These are phyloP conservation scores for Episyrphus balteatus DNA, from an alignment of 1,140 invertebrate genomes.

Conservation along the genomic window DNA sequence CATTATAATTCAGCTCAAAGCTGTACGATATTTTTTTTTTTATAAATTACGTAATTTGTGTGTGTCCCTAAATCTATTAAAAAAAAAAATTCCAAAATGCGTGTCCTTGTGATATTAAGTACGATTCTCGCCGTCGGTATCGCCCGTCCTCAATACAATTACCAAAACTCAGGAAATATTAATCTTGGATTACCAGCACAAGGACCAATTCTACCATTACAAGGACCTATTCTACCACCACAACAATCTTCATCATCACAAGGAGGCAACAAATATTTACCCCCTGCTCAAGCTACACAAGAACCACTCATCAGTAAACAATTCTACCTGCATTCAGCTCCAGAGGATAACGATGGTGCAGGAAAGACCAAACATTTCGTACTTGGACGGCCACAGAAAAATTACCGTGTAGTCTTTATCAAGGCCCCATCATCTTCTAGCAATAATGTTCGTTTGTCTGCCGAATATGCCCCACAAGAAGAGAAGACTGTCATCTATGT, in stretches of 20 bases:
- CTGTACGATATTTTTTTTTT: neutral
- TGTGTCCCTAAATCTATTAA: neutral
- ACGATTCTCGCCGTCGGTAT: constrained; percentile 6
- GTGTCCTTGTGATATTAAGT: neutral
- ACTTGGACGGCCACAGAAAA: constrained; percentile 53
- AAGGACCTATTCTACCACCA: constrained; percentile 6
- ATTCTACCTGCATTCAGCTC: constrained; percentile 32
- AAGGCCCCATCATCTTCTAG: constrained; percentile 65
- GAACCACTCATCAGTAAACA: constrained; percentile 32
- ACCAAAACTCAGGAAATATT: constrained; percentile 14
- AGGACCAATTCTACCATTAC: constrained; percentile 11
- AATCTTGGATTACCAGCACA: constrained; percentile 1
- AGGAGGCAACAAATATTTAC: constrained; percentile 30
- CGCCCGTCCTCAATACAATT: constrained; percentile 24
- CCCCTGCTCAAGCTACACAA: constrained; percentile 24
- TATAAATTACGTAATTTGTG: neutral
- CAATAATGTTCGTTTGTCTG: constrained; percentile 38
- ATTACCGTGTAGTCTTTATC: constrained; percentile 81
- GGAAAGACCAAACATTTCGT: constrained; percentile 29
- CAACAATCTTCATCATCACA: constrained; percentile 10
- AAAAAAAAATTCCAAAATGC: constrained; percentile 1
- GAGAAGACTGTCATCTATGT: constrained; percentile 81
- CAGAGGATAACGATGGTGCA: constrained; percentile 27
- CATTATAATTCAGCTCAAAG: neutral
- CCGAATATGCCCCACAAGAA: constrained; percentile 44